phyloP scores from a whole-genome alignment of 1,140 invertebrate genomes.

The Homarus americanus region DNA sequence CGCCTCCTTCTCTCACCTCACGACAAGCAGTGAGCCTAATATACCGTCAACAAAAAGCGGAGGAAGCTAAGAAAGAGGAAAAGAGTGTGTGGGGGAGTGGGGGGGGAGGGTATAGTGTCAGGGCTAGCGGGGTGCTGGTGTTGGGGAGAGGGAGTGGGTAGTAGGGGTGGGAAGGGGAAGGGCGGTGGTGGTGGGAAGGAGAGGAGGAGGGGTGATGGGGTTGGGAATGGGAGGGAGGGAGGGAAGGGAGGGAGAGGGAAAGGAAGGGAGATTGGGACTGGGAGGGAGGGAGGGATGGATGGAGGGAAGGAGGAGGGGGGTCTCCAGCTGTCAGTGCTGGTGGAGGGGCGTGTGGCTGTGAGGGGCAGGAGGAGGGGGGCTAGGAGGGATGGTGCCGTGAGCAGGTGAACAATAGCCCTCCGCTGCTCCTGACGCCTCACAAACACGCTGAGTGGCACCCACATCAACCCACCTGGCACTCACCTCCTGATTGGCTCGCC shows the following conservation, averaged over 20 bases:
- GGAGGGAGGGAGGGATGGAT: not conserved
- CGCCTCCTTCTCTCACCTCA: not conserved
- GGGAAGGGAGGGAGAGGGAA: not conserved
- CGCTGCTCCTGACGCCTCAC: constrained; percentile 67
- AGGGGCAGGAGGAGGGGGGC: not conserved
- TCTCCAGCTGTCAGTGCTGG: constrained; percentile 15
- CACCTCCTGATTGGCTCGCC: constrained; percentile 67
- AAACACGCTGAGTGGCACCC: constrained; percentile 71
- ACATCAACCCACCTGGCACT: constrained; percentile 69
- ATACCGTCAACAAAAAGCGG: constrained; percentile 16
- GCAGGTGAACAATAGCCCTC: constrained; percentile 68
- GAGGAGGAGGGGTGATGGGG: not conserved
- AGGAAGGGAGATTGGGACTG: not conserved
- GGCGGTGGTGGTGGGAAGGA: constrained; percentile 1
- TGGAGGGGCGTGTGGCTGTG: constrained; percentile 9
- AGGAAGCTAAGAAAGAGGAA: constrained; percentile 35
- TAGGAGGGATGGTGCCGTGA: constrained; percentile 47
- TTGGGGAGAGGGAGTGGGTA: not conserved
- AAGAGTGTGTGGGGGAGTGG: constrained; percentile 5
- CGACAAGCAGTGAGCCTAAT: constrained; percentile 32
- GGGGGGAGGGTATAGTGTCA: constrained; percentile 8
- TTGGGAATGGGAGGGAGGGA: not conserved
- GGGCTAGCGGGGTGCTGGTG: constrained; percentile 14
- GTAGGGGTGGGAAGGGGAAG: not conserved
- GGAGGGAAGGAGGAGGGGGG: not conserved